Conservation (phyloP, 2,113 vertebrate genomes). For the Onychostruthus taczanowskii region DNA sequence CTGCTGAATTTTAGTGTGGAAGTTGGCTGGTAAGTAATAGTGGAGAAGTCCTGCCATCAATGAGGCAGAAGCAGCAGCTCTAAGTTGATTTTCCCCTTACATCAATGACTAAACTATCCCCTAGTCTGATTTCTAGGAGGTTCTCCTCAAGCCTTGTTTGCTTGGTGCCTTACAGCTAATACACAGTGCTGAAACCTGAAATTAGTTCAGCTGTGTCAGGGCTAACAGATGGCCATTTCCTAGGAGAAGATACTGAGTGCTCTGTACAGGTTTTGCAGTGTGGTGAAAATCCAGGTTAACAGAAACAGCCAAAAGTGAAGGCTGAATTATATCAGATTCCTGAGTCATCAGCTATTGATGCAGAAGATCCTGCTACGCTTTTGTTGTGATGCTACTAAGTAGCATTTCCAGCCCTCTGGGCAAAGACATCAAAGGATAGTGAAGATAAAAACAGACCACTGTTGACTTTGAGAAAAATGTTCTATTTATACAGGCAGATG, state of each 20-base stretch:
- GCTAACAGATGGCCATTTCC: background rate
- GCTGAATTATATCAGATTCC: background rate
- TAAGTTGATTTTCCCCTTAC: background rate
- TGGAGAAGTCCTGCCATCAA: background rate
- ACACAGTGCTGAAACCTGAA: background rate
- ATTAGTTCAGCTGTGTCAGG: background rate
- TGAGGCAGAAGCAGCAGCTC: background rate
- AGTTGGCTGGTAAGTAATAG: background rate
- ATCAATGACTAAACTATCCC: background rate
- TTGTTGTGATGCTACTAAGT: conserved; percentile 20
- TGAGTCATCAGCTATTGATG: conserved; percentile 34
- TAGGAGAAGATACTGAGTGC: background rate
- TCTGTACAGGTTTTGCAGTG: background rate
- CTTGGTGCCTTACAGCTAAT: background rate
- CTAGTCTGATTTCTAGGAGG: background rate
- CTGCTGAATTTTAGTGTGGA: background rate
- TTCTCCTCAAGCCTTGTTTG: background rate
- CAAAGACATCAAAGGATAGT: conserved; percentile 12
- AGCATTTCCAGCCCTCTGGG: conserved; percentile 44
- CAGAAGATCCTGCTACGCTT: conserved; percentile 1
- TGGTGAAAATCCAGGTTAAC: conserved; percentile 29
- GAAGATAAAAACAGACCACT: conserved; percentile 25
- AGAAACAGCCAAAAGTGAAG: background rate
- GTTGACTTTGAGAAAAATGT: conserved; percentile 27
- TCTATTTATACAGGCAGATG: conserved; percentile 12